Evolutionary conservation across 1,140 invertebrate species (phyloP), one percentile per base, ranked within the genome.

Genomic region (Philotrypesis tridentata): DNA sequence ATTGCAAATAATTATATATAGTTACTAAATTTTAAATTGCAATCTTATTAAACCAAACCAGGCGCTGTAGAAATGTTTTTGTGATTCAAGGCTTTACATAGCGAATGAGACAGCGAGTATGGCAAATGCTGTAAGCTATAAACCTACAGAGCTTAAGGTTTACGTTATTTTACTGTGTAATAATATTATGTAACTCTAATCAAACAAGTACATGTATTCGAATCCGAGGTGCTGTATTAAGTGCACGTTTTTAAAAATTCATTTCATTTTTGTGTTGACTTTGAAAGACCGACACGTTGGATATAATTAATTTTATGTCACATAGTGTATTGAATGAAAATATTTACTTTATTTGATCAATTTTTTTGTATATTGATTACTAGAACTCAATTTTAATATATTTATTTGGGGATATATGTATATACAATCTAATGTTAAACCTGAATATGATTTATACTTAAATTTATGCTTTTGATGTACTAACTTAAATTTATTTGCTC

Each of bases 171-270:
- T 65, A 74, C 11, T 27, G 63, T 43, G 23, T 72, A 72, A 61
- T 33, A 80, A 43, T 48, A 27, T 40, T 73, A 71, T 79, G 60
- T 72, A 31, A 72, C 68, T 81, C 37, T n/a, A 81, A 68, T 60
- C 21, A 55, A 68, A 74, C 12, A 55, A 63, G 27, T 31, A 43
- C n/a, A n/a, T n/a, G n/a, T 80, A 73, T 73, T 80, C n/a, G 29
- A 68, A 21, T 48, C 23, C 8, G 17, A 60, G 11, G 21, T 75
- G 40, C 14, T 73, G n/a, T 60, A 61, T 14, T 23, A 7, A 27
- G 5, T 73, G 21, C 25, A 65, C 23, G 31, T 43, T 25, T 43
- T 11, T n/a, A 12, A 29, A 29, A 80, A 79, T 17, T 6, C 21
- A 55, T 3, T 55, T 55, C 7, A 0, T n/a, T 65, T 29, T 65